A percentile compares a stretch with the other conserved stretches of the same genome.
These are phyloP conservation scores for Drosophila kambysellisi DNA, from an alignment of 2,888 invertebrate species.

Conservation along the genomic window DNA sequence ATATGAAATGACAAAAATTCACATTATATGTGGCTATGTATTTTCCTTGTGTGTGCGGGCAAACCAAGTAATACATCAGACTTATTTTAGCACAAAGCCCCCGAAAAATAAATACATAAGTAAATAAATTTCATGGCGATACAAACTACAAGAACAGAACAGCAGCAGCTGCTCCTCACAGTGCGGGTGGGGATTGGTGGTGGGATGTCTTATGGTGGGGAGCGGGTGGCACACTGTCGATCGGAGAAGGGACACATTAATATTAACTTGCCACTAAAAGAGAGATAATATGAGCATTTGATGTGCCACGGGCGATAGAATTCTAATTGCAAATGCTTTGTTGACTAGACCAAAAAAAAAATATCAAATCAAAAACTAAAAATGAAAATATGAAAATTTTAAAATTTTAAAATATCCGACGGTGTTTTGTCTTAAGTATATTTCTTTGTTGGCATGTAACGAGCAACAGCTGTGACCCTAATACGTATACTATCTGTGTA, in stretches of 20 bases:
- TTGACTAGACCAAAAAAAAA: conserved; percentile 19
- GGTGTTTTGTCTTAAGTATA: background rate
- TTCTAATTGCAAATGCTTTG: conserved; percentile 50
- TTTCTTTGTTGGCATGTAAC: conserved; percentile 15
- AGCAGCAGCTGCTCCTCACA: conserved; percentile 50
- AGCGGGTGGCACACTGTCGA: conserved; percentile 7
- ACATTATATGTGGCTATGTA: conserved; percentile 50
- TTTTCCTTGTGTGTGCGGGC: conserved; percentile 43
- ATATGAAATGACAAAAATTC: conserved; percentile 54
- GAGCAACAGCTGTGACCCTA: conserved; percentile 26
- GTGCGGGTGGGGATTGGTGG: background rate
- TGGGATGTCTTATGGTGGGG: conserved; percentile 3
- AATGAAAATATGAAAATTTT: background rate
- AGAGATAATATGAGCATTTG: conserved; percentile 40
- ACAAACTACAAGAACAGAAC: conserved; percentile 44
- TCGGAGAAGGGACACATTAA: conserved; percentile 15
- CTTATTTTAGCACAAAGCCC: conserved; percentile 78
- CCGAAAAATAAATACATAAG: conserved; percentile 66
- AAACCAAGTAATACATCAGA: conserved; percentile 76
- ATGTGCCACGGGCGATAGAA: conserved; percentile 60
- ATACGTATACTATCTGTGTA: background rate
- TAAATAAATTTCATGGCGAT: conserved; percentile 59
- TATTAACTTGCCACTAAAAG: conserved; percentile 33
- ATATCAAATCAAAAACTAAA: conserved; percentile 3
- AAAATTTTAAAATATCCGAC: background rate